These are phyloP conservation scores for Xiphophorus hellerii DNA, from an alignment of 2,113 vertebrate genomes.

Conservation along the genomic window DNA sequence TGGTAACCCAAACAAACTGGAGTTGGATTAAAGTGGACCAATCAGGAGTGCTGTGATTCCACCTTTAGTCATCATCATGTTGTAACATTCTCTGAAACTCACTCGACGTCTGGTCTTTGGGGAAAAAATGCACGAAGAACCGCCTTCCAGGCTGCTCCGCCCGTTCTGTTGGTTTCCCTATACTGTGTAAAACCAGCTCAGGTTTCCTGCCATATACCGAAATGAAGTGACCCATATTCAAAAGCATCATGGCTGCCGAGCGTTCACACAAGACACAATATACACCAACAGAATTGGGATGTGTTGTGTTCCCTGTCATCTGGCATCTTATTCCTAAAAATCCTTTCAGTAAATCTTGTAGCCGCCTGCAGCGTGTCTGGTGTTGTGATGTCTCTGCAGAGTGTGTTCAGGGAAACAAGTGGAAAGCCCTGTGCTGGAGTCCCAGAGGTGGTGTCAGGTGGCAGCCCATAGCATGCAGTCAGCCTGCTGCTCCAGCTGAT, in stretches of 20 bases:
- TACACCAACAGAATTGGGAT: background rate
- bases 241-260: background rate
- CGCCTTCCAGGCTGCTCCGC: constrained; percentile 21
- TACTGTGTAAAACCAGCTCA: background rate
- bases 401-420: background rate
- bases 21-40: too few relatives aligned
- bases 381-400: constrained; percentile 22
- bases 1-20: too few relatives aligned
- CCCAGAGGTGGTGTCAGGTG: constrained; percentile 39
- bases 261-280: background rate
- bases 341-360: background rate
- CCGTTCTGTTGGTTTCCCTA: constrained; percentile 26
- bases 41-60: too few relatives aligned
- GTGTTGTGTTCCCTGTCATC: background rate
- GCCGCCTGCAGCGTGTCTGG: constrained; percentile 17
- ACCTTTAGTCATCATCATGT: background rate
- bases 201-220: background rate
- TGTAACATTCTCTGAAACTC: background rate
- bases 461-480: constrained; percentile 11
- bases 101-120: background rate
- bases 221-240: constrained; percentile 5
- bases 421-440: constrained; percentile 16
- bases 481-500: constrained; percentile 1
- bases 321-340: background rate
- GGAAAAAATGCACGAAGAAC: background rate